A percentile compares a stretch with the other conserved stretches of the same genome.
phyloP scores from a whole-genome alignment of 1,140 invertebrate species.

The Drosophila nigrodunni region DNA sequence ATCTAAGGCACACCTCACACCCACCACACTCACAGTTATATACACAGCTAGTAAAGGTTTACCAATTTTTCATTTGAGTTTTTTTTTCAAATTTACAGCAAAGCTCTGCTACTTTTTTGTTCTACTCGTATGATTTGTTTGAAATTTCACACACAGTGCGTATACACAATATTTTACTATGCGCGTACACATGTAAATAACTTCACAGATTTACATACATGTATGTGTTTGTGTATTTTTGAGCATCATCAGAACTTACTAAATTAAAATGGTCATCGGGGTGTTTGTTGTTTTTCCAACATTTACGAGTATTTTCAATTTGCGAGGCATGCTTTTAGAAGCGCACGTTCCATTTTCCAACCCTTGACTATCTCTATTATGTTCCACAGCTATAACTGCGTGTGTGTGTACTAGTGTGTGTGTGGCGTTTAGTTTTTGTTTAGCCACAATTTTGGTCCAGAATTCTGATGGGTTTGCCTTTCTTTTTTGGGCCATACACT shows the following conservation, averaged over 20 bases:
- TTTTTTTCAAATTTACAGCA: conserved; percentile 42
- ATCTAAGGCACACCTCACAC: conserved; percentile 47
- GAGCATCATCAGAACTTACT: conserved; percentile 72
- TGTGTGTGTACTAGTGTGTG: neutral
- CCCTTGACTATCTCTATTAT: conserved; percentile 23
- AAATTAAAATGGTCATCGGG: conserved; percentile 78
- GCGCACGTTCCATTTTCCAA: conserved; percentile 27
- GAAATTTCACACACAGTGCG: conserved; percentile 39
- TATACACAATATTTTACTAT: conserved; percentile 16
- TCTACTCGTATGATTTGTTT: conserved; percentile 20
- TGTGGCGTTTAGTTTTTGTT: conserved; percentile 74
- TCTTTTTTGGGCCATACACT: conserved; percentile 25
- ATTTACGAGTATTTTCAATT: conserved; percentile 74
- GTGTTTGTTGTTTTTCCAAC: conserved; percentile 63
- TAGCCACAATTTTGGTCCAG: conserved; percentile 64
- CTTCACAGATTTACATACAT: neutral
- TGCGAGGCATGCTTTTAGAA: conserved; percentile 71
- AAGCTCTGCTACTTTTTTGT: conserved; percentile 27
- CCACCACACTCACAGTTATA: neutral
- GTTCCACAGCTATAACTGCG: neutral
- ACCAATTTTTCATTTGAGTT: conserved; percentile 72
- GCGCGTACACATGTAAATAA: conserved; percentile 13
- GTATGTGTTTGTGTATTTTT: conserved; percentile 21
- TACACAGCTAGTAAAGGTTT: conserved; percentile 1
- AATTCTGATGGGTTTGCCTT: conserved; percentile 11